phyloP scores from a whole-genome alignment of 2,113 vertebrate species.

The Verasper variegatus region DNA sequence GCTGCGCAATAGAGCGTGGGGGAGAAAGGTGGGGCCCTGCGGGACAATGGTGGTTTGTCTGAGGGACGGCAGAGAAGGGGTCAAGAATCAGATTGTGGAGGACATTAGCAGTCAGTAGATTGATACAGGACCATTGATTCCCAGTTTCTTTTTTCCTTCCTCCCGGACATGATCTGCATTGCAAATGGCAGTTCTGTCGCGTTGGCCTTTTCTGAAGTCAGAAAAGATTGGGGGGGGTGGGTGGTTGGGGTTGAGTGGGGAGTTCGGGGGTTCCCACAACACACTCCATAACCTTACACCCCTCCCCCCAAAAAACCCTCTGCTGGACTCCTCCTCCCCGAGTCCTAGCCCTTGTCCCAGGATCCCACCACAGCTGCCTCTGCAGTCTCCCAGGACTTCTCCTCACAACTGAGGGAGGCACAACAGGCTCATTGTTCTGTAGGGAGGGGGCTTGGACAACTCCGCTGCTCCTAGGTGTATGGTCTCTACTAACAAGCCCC shows the following conservation, averaged over 20 bases:
- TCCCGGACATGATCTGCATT: constrained; percentile 85
- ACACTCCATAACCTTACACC: constrained; percentile 70
- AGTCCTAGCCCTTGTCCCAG: constrained; percentile 66
- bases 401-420: constrained; percentile 74
- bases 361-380: constrained; percentile 82
- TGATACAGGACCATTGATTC: constrained; percentile 87
- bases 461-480: constrained; percentile 70
- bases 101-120: constrained; percentile 87
- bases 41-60: constrained; percentile 82
- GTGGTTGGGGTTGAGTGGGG: constrained; percentile 27
- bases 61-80: constrained; percentile 78
- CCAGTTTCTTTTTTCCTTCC: constrained; percentile 65
- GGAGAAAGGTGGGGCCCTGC: constrained; percentile 66
- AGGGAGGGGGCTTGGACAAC: constrained; percentile 71
- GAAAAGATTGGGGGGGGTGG: constrained; percentile 59
- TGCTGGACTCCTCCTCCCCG: constrained; percentile 60
- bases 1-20: constrained; percentile 60
- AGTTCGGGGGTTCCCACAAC: constrained; percentile 83
- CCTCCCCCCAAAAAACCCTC: constrained; percentile 39
- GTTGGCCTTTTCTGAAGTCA: constrained; percentile 81
- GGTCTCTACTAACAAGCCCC: constrained; percentile 71
- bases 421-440: constrained; percentile 83
- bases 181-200: constrained; percentile 80
- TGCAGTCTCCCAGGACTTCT: constrained; percentile 78
- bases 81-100: constrained; percentile 87